A percentile compares a stretch with the other conserved stretches of the same genome.
Evolutionary conservation across 92 coral and sea anemone species (phyloP).

Genomic region (Zoanthus sansibaricus): DNA sequence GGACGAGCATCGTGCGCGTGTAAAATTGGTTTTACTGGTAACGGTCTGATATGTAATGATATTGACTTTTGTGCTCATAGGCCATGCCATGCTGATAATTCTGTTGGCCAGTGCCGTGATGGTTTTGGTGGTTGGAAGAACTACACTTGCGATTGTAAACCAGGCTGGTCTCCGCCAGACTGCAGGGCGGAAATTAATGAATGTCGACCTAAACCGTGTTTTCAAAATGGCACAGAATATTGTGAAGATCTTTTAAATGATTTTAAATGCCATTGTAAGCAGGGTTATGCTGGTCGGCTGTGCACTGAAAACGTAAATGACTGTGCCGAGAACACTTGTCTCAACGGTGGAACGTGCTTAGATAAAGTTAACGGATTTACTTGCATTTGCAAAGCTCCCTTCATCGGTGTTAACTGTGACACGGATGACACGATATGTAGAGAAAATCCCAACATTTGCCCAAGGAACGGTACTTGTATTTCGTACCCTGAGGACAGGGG

Average conservation of each 20-base stretch:
- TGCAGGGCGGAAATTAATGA: conserved; percentile 68
- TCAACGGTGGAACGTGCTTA: conserved; percentile 79
- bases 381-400: conserved; percentile 75
- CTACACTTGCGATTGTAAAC: conserved; percentile 72
- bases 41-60: no score
- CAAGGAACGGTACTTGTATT: conserved; percentile 77
- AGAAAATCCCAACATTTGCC: conserved; percentile 65
- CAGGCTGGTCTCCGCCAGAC: conserved; percentile 82
- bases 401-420: conserved; percentile 76
- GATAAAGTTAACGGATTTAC: conserved; percentile 71
- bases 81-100: conserved; percentile 68
- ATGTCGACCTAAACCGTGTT: conserved; percentile 70
- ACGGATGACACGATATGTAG: conserved; percentile 78
- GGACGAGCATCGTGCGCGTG: no score
- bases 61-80: conserved; percentile 67
- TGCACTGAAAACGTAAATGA: conserved; percentile 64
- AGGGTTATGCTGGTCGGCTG: conserved; percentile 70
- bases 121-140: conserved; percentile 81
- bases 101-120: conserved; percentile 65
- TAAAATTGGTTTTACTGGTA: no score
- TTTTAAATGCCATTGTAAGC: conserved; percentile 67
- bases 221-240: conserved; percentile 50
- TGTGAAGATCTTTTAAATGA: conserved; percentile 69
- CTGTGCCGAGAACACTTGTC: conserved; percentile 62
- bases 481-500: conserved; percentile 60